Base-by-base conservation (phyloP, 2,888 invertebrate genomes). In the Amblyteles armatorius region DNA sequence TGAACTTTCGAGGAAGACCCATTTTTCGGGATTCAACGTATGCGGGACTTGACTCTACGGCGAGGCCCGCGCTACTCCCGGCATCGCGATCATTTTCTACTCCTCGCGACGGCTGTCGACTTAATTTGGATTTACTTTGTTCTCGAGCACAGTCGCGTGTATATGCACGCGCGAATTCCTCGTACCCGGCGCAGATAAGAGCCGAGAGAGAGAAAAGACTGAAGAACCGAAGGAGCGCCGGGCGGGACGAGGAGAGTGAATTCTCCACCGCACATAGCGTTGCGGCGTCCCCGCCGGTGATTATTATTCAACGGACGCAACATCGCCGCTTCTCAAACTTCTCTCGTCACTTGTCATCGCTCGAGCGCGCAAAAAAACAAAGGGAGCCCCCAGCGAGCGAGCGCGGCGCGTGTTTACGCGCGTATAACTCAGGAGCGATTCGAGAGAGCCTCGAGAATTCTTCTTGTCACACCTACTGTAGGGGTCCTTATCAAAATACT, bases 121-220 rank as follows among this genome's bases (percentile, higher is more conserved):
- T 82, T 78, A 68, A 55, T 84, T 82, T 76, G 86, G 85, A 88
- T 89, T 88, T 89, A 88, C 87, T 86, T 88, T 89, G 87, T 86
- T 87, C 89, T 87, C 85, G 83, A 87, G 82, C 44, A 57, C 26
- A 77, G 83, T 81, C 85, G 82, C 77, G 79, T 80, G 79, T 80
- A 67, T 73, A 79, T 73, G 76, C 81, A 81, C 82, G 72, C 71
- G 73, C 76, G 69, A 69, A 80, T 87, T 79, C 63, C 73, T 86
- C 52, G 40, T 71, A 65, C 36, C 50, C 79, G 57, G 60, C 79
- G 72, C 26, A 44, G 26, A 57, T 40, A 69, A 40, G 55, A 60
- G 57, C 19, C 40, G n/a, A 19, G 55, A 57, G 68, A 44, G 5
- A 63, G 26, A 63, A 78, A 79, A 65, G 76, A 67, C 71, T 79